These are phyloP conservation scores for Xyliphius kryptos DNA, from an alignment of 2,113 vertebrate species.

Conservation along the genomic window DNA sequence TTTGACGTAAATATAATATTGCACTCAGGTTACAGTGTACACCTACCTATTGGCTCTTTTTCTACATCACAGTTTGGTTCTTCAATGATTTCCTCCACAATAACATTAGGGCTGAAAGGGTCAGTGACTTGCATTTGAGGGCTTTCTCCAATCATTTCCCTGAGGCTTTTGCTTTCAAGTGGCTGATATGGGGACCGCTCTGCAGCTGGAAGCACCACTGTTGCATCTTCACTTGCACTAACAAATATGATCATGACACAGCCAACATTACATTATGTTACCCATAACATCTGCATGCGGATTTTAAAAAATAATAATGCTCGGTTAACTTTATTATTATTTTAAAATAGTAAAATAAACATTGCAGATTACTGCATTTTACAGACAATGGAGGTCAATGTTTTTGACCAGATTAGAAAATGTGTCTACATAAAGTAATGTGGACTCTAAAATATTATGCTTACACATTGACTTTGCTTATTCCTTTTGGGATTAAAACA, in stretches of 20 bases:
- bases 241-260: not conserved
- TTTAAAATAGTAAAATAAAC: no score
- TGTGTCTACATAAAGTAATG: no score
- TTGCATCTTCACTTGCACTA: conserved; percentile 1
- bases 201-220: not conserved
- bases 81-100: conserved; percentile 75
- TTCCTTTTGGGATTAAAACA: no score
- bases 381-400: no score
- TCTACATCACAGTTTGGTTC: conserved; percentile 46
- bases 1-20: no score
- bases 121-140: not conserved
- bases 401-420: no score
- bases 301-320: not conserved
- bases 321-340: no score
- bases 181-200: not conserved
- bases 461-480: no score
- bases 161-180: not conserved
- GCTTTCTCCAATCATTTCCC: conserved; percentile 2
- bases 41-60: conserved; percentile 20
- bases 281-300: not conserved
- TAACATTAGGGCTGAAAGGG: conserved; percentile 56
- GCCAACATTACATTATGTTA: not conserved
- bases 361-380: no score
- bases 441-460: no score
- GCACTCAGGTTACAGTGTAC: no score